These are phyloP conservation scores for Varanus salvator DNA, from an alignment of 2,113 vertebrate genomes.

Conservation along the genomic window DNA sequence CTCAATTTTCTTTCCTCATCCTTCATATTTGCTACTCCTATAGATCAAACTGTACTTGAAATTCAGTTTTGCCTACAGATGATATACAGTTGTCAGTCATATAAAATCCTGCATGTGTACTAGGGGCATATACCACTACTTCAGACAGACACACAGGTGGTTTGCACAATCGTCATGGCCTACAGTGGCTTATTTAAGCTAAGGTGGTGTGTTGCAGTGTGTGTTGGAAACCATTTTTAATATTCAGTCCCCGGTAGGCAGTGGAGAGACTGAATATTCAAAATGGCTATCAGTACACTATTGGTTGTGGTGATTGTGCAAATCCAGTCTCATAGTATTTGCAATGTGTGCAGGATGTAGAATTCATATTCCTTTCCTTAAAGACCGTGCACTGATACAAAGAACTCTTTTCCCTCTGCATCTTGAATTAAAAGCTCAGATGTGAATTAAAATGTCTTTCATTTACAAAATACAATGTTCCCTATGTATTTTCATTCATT, in stretches of 20 bases:
- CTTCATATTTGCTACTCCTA: neutral
- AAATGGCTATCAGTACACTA: too few relatives aligned
- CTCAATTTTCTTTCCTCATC: neutral
- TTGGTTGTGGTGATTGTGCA: too few relatives aligned
- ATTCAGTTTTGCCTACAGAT: neutral
- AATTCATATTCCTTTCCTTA: conserved; percentile 7
- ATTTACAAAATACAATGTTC: too few relatives aligned
- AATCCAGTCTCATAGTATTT: neutral
- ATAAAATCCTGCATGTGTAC: neutral
- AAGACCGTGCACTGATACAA: neutral
- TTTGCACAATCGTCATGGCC: too few relatives aligned
- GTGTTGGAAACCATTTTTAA: too few relatives aligned
- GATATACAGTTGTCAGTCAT: neutral
- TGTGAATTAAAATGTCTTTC: neutral
- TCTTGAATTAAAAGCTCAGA: neutral
- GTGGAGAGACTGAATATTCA: too few relatives aligned
- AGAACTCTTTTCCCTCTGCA: neutral
- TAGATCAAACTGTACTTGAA: neutral
- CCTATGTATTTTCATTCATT: neutral
- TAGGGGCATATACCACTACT: neutral
- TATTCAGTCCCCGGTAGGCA: too few relatives aligned
- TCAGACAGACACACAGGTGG: neutral
- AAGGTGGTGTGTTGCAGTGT: too few relatives aligned
- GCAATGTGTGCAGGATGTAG: neutral
- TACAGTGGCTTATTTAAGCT: too few relatives aligned